Conservation (phyloP, 2,888 invertebrate genomes). For the Cryptus armator region DNA sequence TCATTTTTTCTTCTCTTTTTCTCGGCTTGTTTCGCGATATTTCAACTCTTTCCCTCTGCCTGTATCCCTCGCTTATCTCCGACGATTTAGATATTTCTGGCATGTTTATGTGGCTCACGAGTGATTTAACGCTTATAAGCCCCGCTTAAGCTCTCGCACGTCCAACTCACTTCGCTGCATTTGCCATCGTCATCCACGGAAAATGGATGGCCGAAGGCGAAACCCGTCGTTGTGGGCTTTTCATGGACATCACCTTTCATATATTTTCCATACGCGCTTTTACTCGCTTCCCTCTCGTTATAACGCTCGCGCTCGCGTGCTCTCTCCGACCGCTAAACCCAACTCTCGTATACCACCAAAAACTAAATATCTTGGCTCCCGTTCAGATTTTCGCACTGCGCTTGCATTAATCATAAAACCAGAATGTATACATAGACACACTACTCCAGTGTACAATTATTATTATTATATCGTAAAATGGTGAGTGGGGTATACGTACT, state of each 20-base stretch:
- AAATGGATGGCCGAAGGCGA: slow-evolving; percentile 60
- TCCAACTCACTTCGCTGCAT: slow-evolving; percentile 52
- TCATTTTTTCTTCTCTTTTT: slow-evolving; percentile 1
- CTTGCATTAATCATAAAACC: slow-evolving; percentile 67
- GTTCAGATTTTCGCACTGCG: slow-evolving; percentile 63
- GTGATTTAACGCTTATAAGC: slow-evolving; percentile 70
- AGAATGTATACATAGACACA: slow-evolving; percentile 40
- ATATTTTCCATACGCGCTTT: slow-evolving; percentile 63
- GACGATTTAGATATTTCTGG: slow-evolving; percentile 70
- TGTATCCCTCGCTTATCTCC: slow-evolving; percentile 58
- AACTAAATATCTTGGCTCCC: slow-evolving; percentile 64
- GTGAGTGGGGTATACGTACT: neutral
- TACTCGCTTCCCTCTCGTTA: slow-evolving; percentile 10
- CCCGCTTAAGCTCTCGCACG: slow-evolving; percentile 21
- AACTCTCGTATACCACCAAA: slow-evolving; percentile 33
- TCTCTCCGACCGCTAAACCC: neutral
- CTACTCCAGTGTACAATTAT: slow-evolving; percentile 9
- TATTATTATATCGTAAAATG: slow-evolving; percentile 26
- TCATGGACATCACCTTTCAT: slow-evolving; percentile 63
- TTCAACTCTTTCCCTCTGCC: slow-evolving; percentile 35
- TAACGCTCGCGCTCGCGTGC: slow-evolving; percentile 4
- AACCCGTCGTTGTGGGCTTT: slow-evolving; percentile 36
- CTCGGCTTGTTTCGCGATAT: slow-evolving; percentile 27
- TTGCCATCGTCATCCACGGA: slow-evolving; percentile 62
- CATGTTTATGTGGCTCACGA: slow-evolving; percentile 69